phyloP scores from a whole-genome alignment of 2,113 vertebrate genomes.

The Lota lota region DNA sequence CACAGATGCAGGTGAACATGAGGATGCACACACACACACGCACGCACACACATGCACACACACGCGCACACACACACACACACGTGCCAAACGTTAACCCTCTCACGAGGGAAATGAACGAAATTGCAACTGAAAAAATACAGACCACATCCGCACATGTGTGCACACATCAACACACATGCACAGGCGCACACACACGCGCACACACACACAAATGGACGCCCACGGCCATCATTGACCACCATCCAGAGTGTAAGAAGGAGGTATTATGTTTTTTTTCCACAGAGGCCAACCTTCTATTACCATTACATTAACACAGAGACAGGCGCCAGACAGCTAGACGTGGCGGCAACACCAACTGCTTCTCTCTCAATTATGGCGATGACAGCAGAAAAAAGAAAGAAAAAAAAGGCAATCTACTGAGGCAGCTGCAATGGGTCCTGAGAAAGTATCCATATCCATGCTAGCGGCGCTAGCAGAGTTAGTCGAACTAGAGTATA shows the following conservation, averaged over 20 bases:
- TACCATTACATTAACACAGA: constrained; percentile 57
- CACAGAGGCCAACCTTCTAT: constrained; percentile 40
- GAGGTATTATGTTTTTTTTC: constrained; percentile 4
- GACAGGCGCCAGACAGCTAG: constrained; percentile 41
- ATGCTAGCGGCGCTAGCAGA: constrained; percentile 8
- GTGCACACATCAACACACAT: neutral
- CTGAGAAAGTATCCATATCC: constrained; percentile 30
- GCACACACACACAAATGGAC: neutral
- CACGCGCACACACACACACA: too few species aligned
- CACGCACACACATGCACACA: too few species aligned
- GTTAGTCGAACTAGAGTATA: too few species aligned
- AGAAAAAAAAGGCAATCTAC: constrained; percentile 26
- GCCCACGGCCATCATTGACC: neutral
- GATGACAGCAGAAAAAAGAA: constrained; percentile 29
- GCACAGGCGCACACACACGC: neutral
- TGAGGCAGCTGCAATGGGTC: constrained; percentile 30
- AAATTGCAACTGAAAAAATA: too few species aligned
- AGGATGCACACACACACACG: too few species aligned
- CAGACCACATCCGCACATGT: too few species aligned
- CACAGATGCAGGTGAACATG: too few species aligned
- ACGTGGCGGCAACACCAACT: constrained; percentile 47
- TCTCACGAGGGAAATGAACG: too few species aligned
- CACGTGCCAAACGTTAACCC: too few species aligned
- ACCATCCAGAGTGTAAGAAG: neutral
- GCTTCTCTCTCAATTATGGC: constrained; percentile 58